These are phyloP conservation scores for Hydraecia micacea DNA, from an alignment of 2,888 invertebrate species.

Conservation along the genomic window DNA sequence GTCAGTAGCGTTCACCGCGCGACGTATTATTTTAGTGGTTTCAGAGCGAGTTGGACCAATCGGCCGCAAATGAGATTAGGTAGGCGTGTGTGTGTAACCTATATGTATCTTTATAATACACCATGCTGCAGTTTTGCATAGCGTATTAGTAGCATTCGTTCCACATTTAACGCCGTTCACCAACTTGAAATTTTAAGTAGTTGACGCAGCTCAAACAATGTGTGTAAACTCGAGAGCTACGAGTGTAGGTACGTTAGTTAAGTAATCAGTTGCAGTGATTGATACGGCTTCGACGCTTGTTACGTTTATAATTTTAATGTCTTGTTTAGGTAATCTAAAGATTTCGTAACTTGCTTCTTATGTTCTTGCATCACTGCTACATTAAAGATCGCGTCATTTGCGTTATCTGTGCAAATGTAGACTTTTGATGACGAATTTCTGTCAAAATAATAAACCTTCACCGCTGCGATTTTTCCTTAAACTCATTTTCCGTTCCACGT, in stretches of 20 bases:
- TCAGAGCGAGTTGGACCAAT: conserved; percentile 63
- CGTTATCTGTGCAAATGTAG: conserved; percentile 6
- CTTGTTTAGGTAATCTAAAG: conserved; percentile 18
- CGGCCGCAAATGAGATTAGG: conserved; percentile 64
- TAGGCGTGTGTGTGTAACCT: conserved; percentile 50
- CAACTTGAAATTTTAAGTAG: conserved; percentile 55
- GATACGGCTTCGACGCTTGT: conserved; percentile 38
- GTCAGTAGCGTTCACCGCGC: conserved; percentile 14
- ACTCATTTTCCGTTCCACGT: conserved; percentile 36
- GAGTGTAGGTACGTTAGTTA: conserved; percentile 32
- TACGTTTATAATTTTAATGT: conserved; percentile 45
- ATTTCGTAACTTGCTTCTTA: conserved; percentile 31
- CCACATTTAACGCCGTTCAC: conserved; percentile 60
- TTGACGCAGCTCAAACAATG: conserved; percentile 42
- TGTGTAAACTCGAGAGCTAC: conserved; percentile 42
- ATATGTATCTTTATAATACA: conserved; percentile 56
- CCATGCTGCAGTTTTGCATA: conserved; percentile 57
- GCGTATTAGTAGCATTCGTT: conserved; percentile 55
- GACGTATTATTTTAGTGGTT: conserved; percentile 65
- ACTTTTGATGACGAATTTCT: conserved; percentile 27
- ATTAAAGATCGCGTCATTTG: background rate
- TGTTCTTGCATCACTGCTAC: conserved; percentile 15
- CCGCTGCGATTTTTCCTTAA: conserved; percentile 45
- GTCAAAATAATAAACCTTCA: conserved; percentile 39
- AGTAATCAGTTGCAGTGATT: conserved; percentile 56